Base-by-base conservation (phyloP, 1,140 invertebrate species). In the Lycorma delicatula region DNA sequence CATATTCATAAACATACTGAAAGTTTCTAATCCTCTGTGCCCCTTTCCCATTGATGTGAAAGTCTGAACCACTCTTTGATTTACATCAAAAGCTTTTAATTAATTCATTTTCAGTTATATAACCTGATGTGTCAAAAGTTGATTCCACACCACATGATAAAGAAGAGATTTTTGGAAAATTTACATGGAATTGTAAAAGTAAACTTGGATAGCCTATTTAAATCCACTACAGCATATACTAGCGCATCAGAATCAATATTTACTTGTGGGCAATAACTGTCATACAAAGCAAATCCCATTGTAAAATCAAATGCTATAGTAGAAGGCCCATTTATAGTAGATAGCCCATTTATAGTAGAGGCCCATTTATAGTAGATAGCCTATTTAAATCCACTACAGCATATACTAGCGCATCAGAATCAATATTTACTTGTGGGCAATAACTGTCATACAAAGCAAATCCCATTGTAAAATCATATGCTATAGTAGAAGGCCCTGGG, bases 1-100 rank as follows among this genome's bases (percentile, higher is more conserved):
- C 54, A 56, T 56, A 18, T 49, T 34, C 27, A 58, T 44, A 22
- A 50, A 9, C 7, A 48, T 53, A 5, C 22, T 46, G 36, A 57
- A 60, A 25, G 31, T 25, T 48, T 60, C 48, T 28, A 60, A 13
- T 31, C 46, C 54, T 41, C 18, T 48, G 20, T 48, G 51, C 16
- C 54, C 54, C 34, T 47, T 38, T 1, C 59, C 54, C 20, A 60
- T 44, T 29, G 25, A 22, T n/a, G 51, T 34, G 53, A 57, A 60
- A 27, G 48, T 48, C 29, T 54, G 54, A 29, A 38, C 38, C 47
- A 63, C 66, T 64, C 47, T 49, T 22, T 23, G 47, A n/a, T 49
- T 49, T 11, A 49, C n/a, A n/a, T 49, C 47, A n/a, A 20, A 49
- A 22, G 11, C 47, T 22, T 16, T 3, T 23, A 22, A 5, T 49